phyloP scores from a whole-genome alignment of 2,113 vertebrate species.

The Muntiacus muntjak region DNA sequence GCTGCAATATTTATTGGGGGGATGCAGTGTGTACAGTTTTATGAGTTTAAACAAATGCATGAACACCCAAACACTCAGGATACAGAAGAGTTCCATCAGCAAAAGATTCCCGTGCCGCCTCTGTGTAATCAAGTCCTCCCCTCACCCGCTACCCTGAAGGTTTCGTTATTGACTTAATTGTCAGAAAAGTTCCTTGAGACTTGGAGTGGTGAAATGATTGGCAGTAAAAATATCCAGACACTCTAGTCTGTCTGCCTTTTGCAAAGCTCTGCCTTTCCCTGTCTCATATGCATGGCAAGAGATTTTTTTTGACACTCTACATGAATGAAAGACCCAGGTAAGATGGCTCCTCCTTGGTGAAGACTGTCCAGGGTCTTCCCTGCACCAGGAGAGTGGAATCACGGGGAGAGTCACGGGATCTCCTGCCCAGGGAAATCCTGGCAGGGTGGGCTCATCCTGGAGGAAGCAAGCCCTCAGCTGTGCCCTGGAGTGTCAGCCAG shows the following conservation, averaged over 20 bases:
- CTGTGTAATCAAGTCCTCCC: neutral
- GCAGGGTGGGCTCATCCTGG: neutral
- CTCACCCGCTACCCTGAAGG: neutral
- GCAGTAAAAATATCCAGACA: neutral
- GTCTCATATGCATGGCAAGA: neutral
- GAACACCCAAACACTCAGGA: neutral
- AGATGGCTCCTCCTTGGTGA: neutral
- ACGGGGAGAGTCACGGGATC: neutral
- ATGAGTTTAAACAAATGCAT: neutral
- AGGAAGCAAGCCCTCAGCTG: neutral
- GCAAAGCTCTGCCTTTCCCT: neutral
- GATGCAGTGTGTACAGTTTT: neutral
- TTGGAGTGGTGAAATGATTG: neutral
- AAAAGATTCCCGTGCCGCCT: fast-evolving
- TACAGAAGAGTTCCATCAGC: neutral
- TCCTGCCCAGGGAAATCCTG: neutral
- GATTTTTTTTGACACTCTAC: neutral
- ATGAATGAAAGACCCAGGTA: neutral
- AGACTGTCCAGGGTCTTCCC: neutral
- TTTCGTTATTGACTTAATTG: neutral
- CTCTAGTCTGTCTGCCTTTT: neutral
- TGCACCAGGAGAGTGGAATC: neutral
- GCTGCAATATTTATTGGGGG: neutral
- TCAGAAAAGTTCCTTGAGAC: neutral
- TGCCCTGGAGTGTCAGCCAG: neutral